Conservation (phyloP, 2,113 vertebrate genomes). For the Cottus gobio region DNA sequence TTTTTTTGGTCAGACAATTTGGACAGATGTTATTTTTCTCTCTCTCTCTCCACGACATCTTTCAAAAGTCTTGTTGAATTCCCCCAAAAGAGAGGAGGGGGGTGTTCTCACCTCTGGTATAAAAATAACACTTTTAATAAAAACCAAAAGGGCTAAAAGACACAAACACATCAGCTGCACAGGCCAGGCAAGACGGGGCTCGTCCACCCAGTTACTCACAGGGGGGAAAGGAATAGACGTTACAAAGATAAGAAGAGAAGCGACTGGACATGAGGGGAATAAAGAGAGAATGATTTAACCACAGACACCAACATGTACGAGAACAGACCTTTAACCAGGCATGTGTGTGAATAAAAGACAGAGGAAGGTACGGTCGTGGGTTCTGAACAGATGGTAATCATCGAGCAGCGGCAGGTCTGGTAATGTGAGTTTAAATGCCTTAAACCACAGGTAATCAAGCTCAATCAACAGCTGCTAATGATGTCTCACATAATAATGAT, state of each 20-base stretch:
- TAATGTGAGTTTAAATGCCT: background rate
- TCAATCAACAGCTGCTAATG: background rate
- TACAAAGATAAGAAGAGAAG: constrained; percentile 95
- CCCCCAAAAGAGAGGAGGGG: constrained; percentile 5
- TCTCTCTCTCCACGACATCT: constrained; percentile 57
- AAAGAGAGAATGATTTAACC: constrained; percentile 85
- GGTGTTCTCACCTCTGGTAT: constrained; percentile 46
- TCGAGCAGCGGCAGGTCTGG: background rate
- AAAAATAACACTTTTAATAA: constrained; percentile 68
- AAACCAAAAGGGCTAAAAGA: constrained; percentile 20
- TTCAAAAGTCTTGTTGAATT: constrained; percentile 63
- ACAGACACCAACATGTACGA: constrained; percentile 55
- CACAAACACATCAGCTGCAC: constrained; percentile 66
- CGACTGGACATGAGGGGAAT: constrained; percentile 92
- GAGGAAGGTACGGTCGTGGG: background rate
- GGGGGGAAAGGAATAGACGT: constrained; percentile 93
- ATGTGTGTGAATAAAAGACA: background rate
- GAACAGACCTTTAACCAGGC: constrained; percentile 25
- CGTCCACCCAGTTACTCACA: constrained; percentile 92
- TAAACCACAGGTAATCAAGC: background rate
- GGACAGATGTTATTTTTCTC: background rate
- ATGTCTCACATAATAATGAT: background rate
- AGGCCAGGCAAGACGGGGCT: constrained; percentile 83
- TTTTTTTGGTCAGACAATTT: background rate
- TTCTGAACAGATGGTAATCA: background rate